phyloP scores from a whole-genome alignment of 2,888 invertebrate genomes.

The Andrena bicolor region DNA sequence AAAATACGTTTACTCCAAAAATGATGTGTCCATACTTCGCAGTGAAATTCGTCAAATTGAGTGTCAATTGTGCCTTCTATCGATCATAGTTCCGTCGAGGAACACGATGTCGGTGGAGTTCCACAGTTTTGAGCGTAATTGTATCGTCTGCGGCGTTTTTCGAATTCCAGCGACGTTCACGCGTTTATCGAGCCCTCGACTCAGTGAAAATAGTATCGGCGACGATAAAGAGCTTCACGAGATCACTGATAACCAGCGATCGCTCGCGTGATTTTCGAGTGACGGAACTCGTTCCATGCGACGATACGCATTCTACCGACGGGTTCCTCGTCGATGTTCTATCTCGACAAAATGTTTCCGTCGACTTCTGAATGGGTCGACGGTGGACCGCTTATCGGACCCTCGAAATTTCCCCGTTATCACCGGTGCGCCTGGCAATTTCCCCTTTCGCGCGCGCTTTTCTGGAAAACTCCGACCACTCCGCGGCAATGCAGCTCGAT shows the following conservation, averaged over 20 bases:
- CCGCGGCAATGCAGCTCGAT: background rate
- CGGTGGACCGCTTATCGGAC: conserved; percentile 13
- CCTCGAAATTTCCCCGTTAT: conserved; percentile 28
- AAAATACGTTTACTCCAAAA: too few species aligned
- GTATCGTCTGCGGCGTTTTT: conserved; percentile 38
- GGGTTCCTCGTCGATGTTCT: conserved; percentile 28
- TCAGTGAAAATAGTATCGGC: conserved; percentile 56
- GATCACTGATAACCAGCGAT: conserved; percentile 55
- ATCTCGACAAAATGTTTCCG: conserved; percentile 46
- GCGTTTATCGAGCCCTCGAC: conserved; percentile 37
- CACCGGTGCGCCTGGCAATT: background rate
- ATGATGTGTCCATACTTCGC: too few species aligned
- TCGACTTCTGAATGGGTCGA: conserved; percentile 14
- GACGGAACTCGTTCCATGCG: conserved; percentile 24
- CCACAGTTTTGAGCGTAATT: background rate
- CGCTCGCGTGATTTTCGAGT: conserved; percentile 56
- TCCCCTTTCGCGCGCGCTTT: background rate
- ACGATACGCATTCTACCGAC: conserved; percentile 29
- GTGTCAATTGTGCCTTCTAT: background rate
- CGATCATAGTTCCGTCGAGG: background rate
- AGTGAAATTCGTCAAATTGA: too few species aligned
- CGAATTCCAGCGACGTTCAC: conserved; percentile 32
- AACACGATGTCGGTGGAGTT: conserved; percentile 6
- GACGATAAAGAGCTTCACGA: conserved; percentile 54
- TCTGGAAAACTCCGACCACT: background rate